Evolutionary conservation across 2,888 invertebrate species (phyloP).

Genomic region (Timandra comae): DNA sequence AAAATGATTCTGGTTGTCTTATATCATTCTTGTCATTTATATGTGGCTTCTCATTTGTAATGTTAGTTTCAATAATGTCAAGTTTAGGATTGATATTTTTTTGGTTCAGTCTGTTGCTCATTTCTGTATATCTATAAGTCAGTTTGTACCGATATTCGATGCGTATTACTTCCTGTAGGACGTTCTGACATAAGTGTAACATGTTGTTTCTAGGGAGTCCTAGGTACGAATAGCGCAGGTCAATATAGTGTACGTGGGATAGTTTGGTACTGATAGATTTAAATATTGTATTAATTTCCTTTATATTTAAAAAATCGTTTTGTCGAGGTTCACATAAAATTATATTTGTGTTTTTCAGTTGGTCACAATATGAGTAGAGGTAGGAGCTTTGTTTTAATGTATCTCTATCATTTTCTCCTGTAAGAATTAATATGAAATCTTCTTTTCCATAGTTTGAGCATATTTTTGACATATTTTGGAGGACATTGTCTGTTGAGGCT

Average conservation of each 20-base stretch:
- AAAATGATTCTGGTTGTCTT: not conserved
- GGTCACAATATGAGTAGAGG: not conserved
- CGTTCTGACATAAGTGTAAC: constrained; percentile 2
- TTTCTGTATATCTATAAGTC: not conserved
- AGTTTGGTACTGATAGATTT: no score
- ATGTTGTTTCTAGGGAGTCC: constrained; percentile 1
- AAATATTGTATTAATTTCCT: no score
- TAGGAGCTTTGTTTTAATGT: not conserved
- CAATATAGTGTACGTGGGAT: constrained; percentile 1
- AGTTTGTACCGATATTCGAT: constrained; percentile 1
- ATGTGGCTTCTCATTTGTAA: not conserved
- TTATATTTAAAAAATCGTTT: not conserved
- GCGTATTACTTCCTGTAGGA: constrained; percentile 2
- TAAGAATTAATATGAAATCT: constrained; percentile 1
- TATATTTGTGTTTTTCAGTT: constrained; percentile 2
- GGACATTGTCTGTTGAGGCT: constrained; percentile 1
- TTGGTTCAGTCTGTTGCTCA: not conserved
- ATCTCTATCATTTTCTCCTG: constrained; percentile 3
- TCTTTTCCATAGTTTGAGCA: not conserved
- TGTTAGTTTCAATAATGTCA: not conserved
- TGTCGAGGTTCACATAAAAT: constrained; percentile 1
- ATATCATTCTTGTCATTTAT: not conserved
- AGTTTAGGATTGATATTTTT: not conserved
- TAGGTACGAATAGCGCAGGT: constrained; percentile 1
- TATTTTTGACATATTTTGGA: not conserved